phyloP scores from a whole-genome alignment of 2,797 vertebrate species.

The Phrynocephalus vlangalii region DNA sequence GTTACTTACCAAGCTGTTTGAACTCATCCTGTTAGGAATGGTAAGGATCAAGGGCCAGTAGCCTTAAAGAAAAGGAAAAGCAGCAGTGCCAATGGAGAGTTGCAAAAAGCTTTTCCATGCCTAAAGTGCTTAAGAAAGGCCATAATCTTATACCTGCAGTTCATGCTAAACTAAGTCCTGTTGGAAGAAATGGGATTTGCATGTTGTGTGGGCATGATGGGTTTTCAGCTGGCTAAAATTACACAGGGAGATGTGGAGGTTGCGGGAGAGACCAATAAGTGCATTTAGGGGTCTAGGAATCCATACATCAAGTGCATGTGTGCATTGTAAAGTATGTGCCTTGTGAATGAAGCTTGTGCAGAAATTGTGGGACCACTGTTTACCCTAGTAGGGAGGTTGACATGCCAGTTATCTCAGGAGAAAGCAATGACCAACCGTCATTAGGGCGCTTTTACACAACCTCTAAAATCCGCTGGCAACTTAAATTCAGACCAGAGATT shows the following conservation, averaged over 20 bases:
- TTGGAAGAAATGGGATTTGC: background rate
- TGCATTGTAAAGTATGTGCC: background rate
- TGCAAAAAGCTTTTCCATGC: background rate
- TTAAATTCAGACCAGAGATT: too few species aligned
- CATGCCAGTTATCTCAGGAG: background rate
- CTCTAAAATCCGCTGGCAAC: too few species aligned
- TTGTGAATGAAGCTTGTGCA: background rate
- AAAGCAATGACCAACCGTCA: background rate
- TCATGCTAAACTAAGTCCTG: constrained; percentile 6
- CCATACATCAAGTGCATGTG: too few species aligned
- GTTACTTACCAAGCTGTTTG: background rate
- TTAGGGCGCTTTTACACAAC: too few species aligned
- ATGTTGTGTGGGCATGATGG: too few species aligned
- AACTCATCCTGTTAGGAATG: background rate
- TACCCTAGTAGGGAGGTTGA: background rate
- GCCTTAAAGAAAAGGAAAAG: background rate
- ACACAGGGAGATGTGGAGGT: background rate
- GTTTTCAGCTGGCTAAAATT: background rate
- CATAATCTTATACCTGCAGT: background rate
- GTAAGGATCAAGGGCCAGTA: background rate
- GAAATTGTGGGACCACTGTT: background rate
- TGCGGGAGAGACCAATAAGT: background rate
- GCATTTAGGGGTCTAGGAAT: background rate
- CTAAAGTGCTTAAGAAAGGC: background rate
- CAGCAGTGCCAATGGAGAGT: too few species aligned